Percentiles rank a stretch among this genome's conserved stretches.
phyloP scores from a whole-genome alignment of 2,888 invertebrate genomes.

The Pristionchus maxplancki region DNA sequence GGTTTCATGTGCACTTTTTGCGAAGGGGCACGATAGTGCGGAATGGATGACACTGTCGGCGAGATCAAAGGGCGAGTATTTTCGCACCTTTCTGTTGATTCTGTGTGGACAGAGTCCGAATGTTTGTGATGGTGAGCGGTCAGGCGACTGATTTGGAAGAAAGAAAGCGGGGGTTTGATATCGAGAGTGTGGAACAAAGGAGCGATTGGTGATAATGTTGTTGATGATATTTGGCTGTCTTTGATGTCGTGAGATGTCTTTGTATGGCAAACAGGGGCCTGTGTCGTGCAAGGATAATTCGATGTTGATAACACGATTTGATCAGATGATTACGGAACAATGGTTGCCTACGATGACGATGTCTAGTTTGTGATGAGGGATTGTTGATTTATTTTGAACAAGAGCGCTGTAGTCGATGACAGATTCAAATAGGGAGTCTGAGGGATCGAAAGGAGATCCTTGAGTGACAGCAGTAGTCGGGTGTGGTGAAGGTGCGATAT shows the following conservation, averaged over 20 bases:
- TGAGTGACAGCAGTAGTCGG: not conserved
- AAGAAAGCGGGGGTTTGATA: not conserved
- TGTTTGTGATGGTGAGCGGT: not conserved
- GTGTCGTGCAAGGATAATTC: too few relatives aligned
- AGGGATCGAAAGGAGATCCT: not conserved
- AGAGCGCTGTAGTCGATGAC: not conserved
- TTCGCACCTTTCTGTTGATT: constrained; percentile 24
- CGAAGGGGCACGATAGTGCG: not conserved
- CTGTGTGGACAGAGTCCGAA: not conserved
- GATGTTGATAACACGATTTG: too few relatives aligned
- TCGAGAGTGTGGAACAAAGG: not conserved
- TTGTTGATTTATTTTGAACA: too few relatives aligned
- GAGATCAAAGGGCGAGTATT: constrained; percentile 19
- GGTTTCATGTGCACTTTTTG: not conserved
- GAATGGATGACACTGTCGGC: not conserved
- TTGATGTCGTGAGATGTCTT: too few relatives aligned
- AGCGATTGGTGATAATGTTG: not conserved
- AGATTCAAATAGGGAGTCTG: not conserved
- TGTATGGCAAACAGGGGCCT: too few relatives aligned
- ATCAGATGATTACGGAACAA: too few relatives aligned
- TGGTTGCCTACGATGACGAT: too few relatives aligned
- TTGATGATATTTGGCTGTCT: not conserved
- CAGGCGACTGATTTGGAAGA: not conserved
- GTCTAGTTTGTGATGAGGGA: not conserved
- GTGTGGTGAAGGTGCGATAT: not conserved